Conservation (phyloP, 2,888 invertebrate genomes). For the Pseudoips prasinana region DNA sequence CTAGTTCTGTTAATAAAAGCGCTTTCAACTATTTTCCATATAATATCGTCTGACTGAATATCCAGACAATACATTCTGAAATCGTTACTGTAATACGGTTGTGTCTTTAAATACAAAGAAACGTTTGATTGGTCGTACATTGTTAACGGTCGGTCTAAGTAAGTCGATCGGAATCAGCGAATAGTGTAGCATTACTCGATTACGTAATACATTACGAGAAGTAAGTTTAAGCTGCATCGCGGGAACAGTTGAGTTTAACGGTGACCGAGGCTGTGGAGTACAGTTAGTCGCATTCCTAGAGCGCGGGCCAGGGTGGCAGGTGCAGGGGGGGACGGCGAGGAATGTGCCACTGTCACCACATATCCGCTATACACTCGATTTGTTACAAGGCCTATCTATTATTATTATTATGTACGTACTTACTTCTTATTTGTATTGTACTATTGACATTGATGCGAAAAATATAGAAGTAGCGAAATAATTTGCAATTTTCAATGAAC, state of each 20-base stretch:
- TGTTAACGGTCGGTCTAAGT: slow-evolving; percentile 17
- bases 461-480: too few relatives aligned
- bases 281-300: slow-evolving; percentile 76
- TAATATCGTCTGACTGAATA: slow-evolving; percentile 1
- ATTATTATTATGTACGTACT: neutral
- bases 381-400: slow-evolving; percentile 2
- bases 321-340: slow-evolving; percentile 46
- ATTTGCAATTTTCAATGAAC: too few relatives aligned
- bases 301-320: slow-evolving; percentile 50
- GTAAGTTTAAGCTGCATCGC: slow-evolving; percentile 49
- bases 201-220: slow-evolving; percentile 46
- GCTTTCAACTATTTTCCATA: too few relatives aligned
- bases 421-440: too few relatives aligned
- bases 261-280: slow-evolving; percentile 67
- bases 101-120: slow-evolving; percentile 16
- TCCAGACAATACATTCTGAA: slow-evolving; percentile 11
- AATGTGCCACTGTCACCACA: slow-evolving; percentile 46
- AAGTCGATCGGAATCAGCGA: slow-evolving; percentile 36
- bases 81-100: slow-evolving; percentile 8
- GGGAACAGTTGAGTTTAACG: slow-evolving; percentile 66
- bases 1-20: too few relatives aligned
- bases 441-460: too few relatives aligned
- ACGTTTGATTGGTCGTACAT: slow-evolving; percentile 19
- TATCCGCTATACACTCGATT: slow-evolving; percentile 37
- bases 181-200: slow-evolving; percentile 44